phyloP scores from a whole-genome alignment of 2,888 invertebrate species.

The Drosophila pseudotalamancana region DNA sequence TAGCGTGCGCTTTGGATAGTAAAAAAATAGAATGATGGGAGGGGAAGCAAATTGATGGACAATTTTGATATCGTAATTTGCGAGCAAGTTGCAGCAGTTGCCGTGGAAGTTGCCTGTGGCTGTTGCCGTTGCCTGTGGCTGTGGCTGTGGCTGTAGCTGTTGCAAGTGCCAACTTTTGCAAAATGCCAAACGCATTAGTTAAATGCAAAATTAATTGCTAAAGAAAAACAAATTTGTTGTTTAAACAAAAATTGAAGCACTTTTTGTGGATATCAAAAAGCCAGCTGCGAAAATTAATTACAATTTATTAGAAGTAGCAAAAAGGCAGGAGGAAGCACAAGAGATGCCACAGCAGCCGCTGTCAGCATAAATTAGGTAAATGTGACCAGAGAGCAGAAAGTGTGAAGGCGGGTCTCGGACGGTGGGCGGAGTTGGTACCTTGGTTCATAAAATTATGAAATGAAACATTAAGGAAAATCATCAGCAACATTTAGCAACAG shows the following conservation, averaged over 20 bases:
- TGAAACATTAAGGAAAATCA: slow-evolving; percentile 69
- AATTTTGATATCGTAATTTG: slow-evolving; percentile 69
- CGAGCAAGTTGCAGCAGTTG: no score
- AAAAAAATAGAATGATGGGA: no score
- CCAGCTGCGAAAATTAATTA: slow-evolving; percentile 75
- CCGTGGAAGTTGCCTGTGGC: background rate
- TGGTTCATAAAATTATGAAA: slow-evolving; percentile 61
- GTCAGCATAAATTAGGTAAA: slow-evolving; percentile 70
- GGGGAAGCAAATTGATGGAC: slow-evolving; percentile 45
- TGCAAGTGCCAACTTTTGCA: slow-evolving; percentile 39
- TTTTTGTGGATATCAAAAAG: slow-evolving; percentile 15
- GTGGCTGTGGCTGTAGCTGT: slow-evolving; percentile 12
- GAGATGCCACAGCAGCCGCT: slow-evolving; percentile 33
- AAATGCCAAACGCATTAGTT: slow-evolving; percentile 66
- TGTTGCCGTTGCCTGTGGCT: background rate
- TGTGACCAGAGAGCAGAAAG: slow-evolving; percentile 18
- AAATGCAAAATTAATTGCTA: slow-evolving; percentile 71
- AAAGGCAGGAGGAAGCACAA: background rate
- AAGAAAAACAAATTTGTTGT: slow-evolving; percentile 17
- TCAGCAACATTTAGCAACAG: slow-evolving; percentile 62
- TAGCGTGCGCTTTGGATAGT: slow-evolving; percentile 30
- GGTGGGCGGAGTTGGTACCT: slow-evolving; percentile 18
- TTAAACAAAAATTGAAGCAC: slow-evolving; percentile 35
- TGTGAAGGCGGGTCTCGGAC: background rate
- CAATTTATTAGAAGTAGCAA: slow-evolving; percentile 61